These are phyloP conservation scores for Morus bassanus DNA, from an alignment of 2,797 vertebrate genomes.

Conservation along the genomic window DNA sequence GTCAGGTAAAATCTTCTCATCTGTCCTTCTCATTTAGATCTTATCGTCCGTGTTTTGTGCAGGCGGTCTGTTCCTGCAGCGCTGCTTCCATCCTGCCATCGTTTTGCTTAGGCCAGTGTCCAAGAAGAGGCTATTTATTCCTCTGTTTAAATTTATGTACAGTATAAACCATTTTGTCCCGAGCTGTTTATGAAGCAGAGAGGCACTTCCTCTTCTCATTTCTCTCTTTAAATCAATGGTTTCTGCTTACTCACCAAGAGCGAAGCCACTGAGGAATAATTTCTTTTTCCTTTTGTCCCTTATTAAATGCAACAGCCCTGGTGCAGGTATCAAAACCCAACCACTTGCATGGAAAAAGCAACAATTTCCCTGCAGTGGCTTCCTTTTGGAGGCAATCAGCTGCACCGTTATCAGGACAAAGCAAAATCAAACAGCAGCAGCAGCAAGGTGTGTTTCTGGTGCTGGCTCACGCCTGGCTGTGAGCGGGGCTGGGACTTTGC, in stretches of 20 bases:
- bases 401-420: rapidly evolving
- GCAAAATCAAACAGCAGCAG: neutral
- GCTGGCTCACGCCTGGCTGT: neutral
- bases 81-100: neutral
- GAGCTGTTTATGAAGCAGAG: slow-evolving; percentile 30
- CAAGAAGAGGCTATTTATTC: slow-evolving; percentile 23
- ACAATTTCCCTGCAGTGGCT: rapidly evolving
- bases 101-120: neutral
- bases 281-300: slow-evolving; percentile 16
- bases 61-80: neutral
- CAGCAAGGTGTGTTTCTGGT: neutral
- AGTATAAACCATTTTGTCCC: slow-evolving; percentile 35
- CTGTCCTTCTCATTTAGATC: neutral
- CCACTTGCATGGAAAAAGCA: neutral
- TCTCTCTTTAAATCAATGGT: slow-evolving; percentile 30
- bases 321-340: neutral
- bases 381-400: neutral
- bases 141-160: neutral
- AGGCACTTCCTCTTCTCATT: slow-evolving; percentile 37
- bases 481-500: neutral
- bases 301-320: neutral
- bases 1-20: neutral
- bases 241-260: slow-evolving; percentile 49
- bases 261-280: neutral
- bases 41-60: rapidly evolving